Percentiles rank a stretch among this genome's conserved stretches.
Evolutionary conservation across 2,888 invertebrate species (phyloP).

Genomic region (Drosophila niveifrons): DNA sequence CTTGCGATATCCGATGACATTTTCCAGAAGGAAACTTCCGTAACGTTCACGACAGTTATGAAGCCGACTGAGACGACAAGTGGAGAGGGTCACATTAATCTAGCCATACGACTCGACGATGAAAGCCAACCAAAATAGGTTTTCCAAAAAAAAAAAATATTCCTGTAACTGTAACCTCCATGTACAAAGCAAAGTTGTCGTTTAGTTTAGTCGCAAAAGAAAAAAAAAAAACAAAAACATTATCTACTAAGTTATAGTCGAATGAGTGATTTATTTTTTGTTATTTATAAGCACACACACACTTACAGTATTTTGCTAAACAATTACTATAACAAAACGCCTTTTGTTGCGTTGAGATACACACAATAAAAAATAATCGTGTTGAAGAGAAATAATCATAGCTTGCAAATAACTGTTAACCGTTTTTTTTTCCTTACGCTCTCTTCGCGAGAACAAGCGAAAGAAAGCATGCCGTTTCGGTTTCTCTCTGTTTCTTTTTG

Average conservation of each 20-base stretch:
- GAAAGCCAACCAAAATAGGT: conserved; percentile 63
- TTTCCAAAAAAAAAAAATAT: conserved; percentile 19
- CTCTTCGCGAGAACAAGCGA: too few relatives aligned
- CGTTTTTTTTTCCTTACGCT: too few relatives aligned
- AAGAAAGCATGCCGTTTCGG: too few relatives aligned
- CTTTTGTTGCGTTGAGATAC: conserved; percentile 33
- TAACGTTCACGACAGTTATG: conserved; percentile 44
- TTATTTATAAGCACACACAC: conserved; percentile 46
- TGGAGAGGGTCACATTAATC: conserved; percentile 81
- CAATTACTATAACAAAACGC: conserved; percentile 23
- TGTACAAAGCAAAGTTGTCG: conserved; percentile 76
- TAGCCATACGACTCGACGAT: conserved; percentile 83
- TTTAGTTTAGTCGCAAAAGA: conserved; percentile 24
- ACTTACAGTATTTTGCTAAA: conserved; percentile 37
- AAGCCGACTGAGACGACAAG: conserved; percentile 35
- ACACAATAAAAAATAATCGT: conserved; percentile 29
- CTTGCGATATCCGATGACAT: conserved; percentile 56
- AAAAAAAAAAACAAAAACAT: conserved; percentile 13
- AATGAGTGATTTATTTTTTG: conserved; percentile 71
- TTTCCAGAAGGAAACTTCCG: conserved; percentile 54
- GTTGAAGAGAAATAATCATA: neutral
- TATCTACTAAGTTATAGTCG: conserved; percentile 54
- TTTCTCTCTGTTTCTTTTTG: too few relatives aligned
- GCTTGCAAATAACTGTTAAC: too few relatives aligned
- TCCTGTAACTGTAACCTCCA: conserved; percentile 59